A percentile compares a stretch with the other conserved stretches of the same genome.
These are phyloP conservation scores for Syritta pipiens DNA, from an alignment of 2,888 invertebrate genomes.

Conservation along the genomic window DNA sequence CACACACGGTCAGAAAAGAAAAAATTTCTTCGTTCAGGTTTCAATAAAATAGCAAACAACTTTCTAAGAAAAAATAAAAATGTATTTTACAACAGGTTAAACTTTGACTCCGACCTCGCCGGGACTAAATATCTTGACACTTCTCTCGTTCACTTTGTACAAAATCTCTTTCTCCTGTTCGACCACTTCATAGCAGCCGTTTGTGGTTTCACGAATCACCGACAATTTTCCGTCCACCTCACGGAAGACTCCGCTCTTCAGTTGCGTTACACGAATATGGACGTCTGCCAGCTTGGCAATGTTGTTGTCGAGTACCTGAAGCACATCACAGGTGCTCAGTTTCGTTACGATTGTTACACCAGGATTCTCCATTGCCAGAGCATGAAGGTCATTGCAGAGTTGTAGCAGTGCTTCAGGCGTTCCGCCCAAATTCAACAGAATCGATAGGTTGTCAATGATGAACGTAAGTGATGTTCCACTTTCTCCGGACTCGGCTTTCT, in stretches of 20 bases:
- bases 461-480: slow-evolving; percentile 80
- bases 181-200: slow-evolving; percentile 73
- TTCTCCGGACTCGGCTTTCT: slow-evolving; percentile 69
- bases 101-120: slow-evolving; percentile 81
- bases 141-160: slow-evolving; percentile 87
- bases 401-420: slow-evolving; percentile 73
- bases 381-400: slow-evolving; percentile 74
- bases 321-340: slow-evolving; percentile 82
- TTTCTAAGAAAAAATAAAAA: slow-evolving; percentile 53
- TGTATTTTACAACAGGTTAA: slow-evolving; percentile 69
- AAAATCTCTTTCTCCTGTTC: slow-evolving; percentile 76
- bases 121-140: slow-evolving; percentile 86
- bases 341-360: slow-evolving; percentile 82
- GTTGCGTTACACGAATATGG: slow-evolving; percentile 82
- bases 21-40: neutral
- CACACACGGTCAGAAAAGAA: neutral
- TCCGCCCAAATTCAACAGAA: slow-evolving; percentile 83
- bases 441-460: slow-evolving; percentile 87
- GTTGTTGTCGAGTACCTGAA: slow-evolving; percentile 82
- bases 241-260: slow-evolving; percentile 86
- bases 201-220: slow-evolving; percentile 72
- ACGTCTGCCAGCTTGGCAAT: slow-evolving; percentile 84
- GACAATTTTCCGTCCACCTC: slow-evolving; percentile 86
- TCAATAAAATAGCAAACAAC: neutral
- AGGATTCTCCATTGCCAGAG: slow-evolving; percentile 72